Conservation (phyloP, 2,888 invertebrate species). For the Cerastis rubricosa region DNA sequence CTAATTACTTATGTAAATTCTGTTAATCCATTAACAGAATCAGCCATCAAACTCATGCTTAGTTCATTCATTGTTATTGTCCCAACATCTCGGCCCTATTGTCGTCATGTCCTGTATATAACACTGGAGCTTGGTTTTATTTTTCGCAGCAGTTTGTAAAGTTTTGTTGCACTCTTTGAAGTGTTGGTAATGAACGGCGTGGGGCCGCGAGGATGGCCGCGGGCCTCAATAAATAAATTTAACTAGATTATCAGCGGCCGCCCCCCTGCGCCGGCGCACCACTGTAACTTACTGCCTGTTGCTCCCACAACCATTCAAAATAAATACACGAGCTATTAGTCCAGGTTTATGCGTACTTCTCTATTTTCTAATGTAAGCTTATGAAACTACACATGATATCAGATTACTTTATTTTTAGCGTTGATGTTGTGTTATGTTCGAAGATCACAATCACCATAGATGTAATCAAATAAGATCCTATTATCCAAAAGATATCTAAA, state of each 20-base stretch:
- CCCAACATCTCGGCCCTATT: background rate
- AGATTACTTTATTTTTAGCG: background rate
- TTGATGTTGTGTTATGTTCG: background rate
- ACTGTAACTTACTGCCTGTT: slow-evolving; percentile 65
- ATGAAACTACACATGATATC: slow-evolving; percentile 10
- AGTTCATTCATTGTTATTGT: background rate
- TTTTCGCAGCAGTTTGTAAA: slow-evolving; percentile 32
- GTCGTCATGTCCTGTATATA: slow-evolving; percentile 8
- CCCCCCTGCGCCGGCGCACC: slow-evolving; percentile 66
- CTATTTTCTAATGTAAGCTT: slow-evolving; percentile 32
- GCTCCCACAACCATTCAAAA: slow-evolving; percentile 52
- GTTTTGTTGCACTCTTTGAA: slow-evolving; percentile 61
- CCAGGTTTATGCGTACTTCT: slow-evolving; percentile 4
- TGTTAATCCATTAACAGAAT: slow-evolving; percentile 28
- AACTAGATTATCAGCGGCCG: slow-evolving; percentile 84
- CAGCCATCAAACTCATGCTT: slow-evolving; percentile 7
- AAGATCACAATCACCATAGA: slow-evolving; percentile 11
- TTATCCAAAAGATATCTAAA: background rate
- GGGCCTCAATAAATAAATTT: slow-evolving; percentile 82
- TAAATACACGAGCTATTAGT: slow-evolving; percentile 30
- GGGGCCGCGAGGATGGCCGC: slow-evolving; percentile 69
- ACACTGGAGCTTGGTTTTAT: slow-evolving; percentile 6
- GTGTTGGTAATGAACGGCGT: slow-evolving; percentile 65
- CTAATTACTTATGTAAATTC: slow-evolving; percentile 56
- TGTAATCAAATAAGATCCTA: background rate